Evolutionary conservation across 1,140 invertebrate species (phyloP).

Genomic region (Ephestia elutella): DNA sequence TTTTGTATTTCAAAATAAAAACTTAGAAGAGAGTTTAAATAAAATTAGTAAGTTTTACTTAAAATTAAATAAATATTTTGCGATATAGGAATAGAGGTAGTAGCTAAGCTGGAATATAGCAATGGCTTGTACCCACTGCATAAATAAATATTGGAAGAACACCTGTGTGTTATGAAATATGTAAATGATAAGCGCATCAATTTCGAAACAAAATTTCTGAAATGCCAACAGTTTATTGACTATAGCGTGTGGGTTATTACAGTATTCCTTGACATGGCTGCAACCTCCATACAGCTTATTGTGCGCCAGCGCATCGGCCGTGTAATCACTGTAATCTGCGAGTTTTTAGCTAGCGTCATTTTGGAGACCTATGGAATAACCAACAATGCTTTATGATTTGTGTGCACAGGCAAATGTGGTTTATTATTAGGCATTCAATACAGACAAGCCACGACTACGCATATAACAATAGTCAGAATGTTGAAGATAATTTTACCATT

Average conservation of each 20-base stretch:
- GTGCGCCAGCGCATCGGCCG: slow-evolving; percentile 29
- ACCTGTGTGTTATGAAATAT: too few species aligned
- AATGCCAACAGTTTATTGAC: background rate
- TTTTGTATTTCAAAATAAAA: too few species aligned
- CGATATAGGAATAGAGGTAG: too few species aligned
- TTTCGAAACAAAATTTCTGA: slow-evolving; percentile 2
- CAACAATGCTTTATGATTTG: background rate
- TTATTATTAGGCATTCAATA: background rate
- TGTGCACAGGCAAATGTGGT: background rate
- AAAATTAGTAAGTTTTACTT: too few species aligned
- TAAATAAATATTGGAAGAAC: too few species aligned
- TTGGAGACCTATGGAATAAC: background rate
- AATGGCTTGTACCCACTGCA: too few species aligned
- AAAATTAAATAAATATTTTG: too few species aligned
- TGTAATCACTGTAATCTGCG: slow-evolving; percentile 7
- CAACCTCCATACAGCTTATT: slow-evolving; percentile 30
- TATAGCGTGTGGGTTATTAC: slow-evolving; percentile 1
- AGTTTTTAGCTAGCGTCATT: background rate
- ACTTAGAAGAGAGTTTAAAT: too few species aligned
- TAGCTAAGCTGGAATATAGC: too few species aligned
- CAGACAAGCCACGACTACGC: background rate
- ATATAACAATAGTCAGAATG: background rate
- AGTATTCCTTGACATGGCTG: slow-evolving; percentile 38
- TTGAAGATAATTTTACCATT: background rate
- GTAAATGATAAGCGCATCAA: background rate